phyloP scores from a whole-genome alignment of 2,113 vertebrate species.

The Sus scrofa region T2T-Sscrofa CM000813.6:42792501-42793000 shows the following conservation, averaged over 20 bases:
- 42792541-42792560: slow-evolving; percentile 49
- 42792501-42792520: slow-evolving; percentile 81
- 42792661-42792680: slow-evolving; percentile 59
- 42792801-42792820: slow-evolving; percentile 87
- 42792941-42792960: background rate
- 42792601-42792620: background rate
- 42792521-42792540: slow-evolving; percentile 81
- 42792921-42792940: slow-evolving; percentile 20
- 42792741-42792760: slow-evolving; percentile 73
- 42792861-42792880: slow-evolving; percentile 78
- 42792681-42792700: slow-evolving; percentile 56
- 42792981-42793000: slow-evolving; percentile 89
- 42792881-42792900: slow-evolving; percentile 71
- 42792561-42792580: slow-evolving; percentile 13
- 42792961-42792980: slow-evolving; percentile 82
- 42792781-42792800: slow-evolving; percentile 80
- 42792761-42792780: slow-evolving; percentile 79
- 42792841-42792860: slow-evolving; percentile 75
- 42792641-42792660: background rate
- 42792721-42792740: slow-evolving; percentile 75
- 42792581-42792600: slow-evolving; percentile 2
- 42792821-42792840: slow-evolving; percentile 80
- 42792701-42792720: slow-evolving; percentile 66
- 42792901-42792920: slow-evolving; percentile 65
- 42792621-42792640: background rate